Evolutionary conservation across 2,113 vertebrate species (phyloP), one percentile per base, ranked within the genome.

Genomic region (Puma concolor): DNA sequence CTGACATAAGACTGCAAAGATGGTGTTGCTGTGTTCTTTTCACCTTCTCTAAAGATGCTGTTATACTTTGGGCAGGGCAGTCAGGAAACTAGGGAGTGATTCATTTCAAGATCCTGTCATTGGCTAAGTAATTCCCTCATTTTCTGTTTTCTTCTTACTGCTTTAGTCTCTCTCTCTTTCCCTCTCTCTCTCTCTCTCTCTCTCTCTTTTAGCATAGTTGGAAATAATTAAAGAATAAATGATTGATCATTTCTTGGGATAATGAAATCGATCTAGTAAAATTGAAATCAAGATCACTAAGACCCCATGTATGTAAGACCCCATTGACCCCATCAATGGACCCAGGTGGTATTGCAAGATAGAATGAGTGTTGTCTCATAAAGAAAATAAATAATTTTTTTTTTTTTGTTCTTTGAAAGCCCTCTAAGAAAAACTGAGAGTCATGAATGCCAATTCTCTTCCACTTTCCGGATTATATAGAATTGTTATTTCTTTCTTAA

Each of bases 81-180:
- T 63, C 60, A 23, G 76, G 13, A 50, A 5, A 15, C 66, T 6
- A 57, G 33, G 33, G 15, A 3, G 10, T 12, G 44, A 15, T 36
- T 33, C 14, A 1, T 17, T 17, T 86, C 72, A 13, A 0, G 10
- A 5, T 5, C 2, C 9, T 27, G 11, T 21, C 29, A 7, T 21
- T n/a, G 15, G 48, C 29, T 14, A 19, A n/a, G 27, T 12, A 3
- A 33, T 14, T 12, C 71, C 79, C 5, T 31, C 27, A 36, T 17
- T 48, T 74, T 81, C n/a, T 44, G 19, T 41, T 92, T 95, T 36
- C 29, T 33, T 86, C n/a, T 38, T 36, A 7, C 10, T 21, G 4
- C 15, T 63, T 88, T 81, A n/a, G 23, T 60, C 82, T 80, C n/a
- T 74, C 25, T 16, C 57, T 60, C 57, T 23, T 2, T 60, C 7